phyloP scores from a whole-genome alignment of 2,113 vertebrate species.

The Deroptyus accipitrinus region DNA sequence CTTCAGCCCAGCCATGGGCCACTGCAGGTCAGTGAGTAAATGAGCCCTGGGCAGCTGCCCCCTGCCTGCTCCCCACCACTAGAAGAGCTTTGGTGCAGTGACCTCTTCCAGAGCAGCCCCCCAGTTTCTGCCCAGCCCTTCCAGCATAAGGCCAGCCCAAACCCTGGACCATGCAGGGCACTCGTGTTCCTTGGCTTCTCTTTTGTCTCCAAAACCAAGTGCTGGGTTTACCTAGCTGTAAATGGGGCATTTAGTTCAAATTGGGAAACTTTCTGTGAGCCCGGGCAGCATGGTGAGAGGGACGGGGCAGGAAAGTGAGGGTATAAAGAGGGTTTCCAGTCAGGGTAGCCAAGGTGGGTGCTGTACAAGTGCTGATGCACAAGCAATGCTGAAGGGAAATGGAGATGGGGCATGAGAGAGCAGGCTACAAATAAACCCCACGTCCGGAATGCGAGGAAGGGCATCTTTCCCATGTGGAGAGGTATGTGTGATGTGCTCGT shows the following conservation, averaged over 20 bases:
- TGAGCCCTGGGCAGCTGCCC: not conserved
- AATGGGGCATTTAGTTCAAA: not conserved
- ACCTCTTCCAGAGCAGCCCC: not conserved
- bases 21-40: accelerated
- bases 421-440: not conserved
- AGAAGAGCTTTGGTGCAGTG: not conserved
- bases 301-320: not conserved
- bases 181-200: accelerated
- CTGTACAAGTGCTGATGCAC: not conserved
- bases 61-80: accelerated
- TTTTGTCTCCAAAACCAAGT: not conserved
- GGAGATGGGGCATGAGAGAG: not conserved
- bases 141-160: not conserved
- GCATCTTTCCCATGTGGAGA: not conserved
- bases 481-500: not conserved
- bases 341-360: not conserved
- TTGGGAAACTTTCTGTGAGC: not conserved
- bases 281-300: not conserved
- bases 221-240: not conserved
- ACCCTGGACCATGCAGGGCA: not conserved
- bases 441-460: not conserved
- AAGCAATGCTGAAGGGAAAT: not conserved
- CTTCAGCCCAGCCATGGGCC: not conserved
- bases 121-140: not conserved
- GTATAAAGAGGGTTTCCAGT: not conserved